Percentiles rank a stretch among this genome's conserved stretches.
phyloP scores from a whole-genome alignment of 1,140 invertebrate genomes.

The Oncopeltus fasciatus region DNA sequence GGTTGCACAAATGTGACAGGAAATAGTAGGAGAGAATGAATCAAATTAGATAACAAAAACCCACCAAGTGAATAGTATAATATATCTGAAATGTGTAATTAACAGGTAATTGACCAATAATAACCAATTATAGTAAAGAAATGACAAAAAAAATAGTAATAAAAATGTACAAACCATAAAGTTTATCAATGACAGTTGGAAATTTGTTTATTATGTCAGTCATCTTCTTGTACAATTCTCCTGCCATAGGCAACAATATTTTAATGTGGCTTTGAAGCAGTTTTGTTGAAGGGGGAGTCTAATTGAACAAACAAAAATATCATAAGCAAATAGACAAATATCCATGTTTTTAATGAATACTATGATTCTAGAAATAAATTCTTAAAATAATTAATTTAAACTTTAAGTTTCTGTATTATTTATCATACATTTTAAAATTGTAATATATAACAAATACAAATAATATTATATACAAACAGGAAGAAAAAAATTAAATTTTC shows the following conservation, averaged over 20 bases:
- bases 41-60: slow-evolving; percentile 40
- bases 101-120: background rate
- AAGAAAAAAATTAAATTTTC: background rate
- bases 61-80: slow-evolving; percentile 38
- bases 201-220: slow-evolving; percentile 26
- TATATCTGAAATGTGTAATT: slow-evolving; percentile 29
- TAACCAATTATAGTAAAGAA: no score
- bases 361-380: no score
- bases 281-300: slow-evolving; percentile 19
- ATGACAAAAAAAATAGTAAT: no score
- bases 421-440: no score
- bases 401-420: no score
- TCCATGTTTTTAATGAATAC: no score
- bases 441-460: background rate
- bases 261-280: slow-evolving; percentile 36
- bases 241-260: slow-evolving; percentile 35
- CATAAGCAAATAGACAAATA: background rate
- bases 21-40: slow-evolving; percentile 41
- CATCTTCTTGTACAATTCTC: slow-evolving; percentile 32
- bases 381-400: no score
- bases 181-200: slow-evolving; percentile 28
- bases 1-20: slow-evolving; percentile 31
- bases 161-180: slow-evolving; percentile 29
- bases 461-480: background rate
- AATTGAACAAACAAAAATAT: background rate